Percentiles rank a stretch among this genome's conserved stretches.
Evolutionary conservation across 2,888 invertebrate species (phyloP).

Genomic region (Polydrusus tereticollis): DNA sequence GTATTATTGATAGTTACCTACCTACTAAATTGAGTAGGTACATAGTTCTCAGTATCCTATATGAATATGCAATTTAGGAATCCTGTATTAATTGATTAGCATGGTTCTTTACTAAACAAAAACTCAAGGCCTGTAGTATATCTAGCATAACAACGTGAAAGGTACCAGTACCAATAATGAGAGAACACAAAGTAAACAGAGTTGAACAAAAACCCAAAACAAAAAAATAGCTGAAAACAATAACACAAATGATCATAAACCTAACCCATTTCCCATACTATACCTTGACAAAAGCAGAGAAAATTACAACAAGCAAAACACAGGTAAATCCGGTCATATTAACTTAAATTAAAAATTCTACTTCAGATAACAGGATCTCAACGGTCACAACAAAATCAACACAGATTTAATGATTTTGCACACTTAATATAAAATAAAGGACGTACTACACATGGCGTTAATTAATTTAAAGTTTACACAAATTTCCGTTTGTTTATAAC

Average conservation of each 20-base stretch:
- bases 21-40: too few species aligned
- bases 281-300: slow-evolving; percentile 51
- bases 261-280: slow-evolving; percentile 18
- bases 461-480: slow-evolving; percentile 7
- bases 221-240: background rate
- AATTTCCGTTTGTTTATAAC: slow-evolving; percentile 21
- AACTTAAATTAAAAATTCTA: slow-evolving; percentile 36
- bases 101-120: too few species aligned
- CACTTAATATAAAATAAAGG: slow-evolving; percentile 14
- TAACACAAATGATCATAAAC: background rate
- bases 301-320: slow-evolving; percentile 48
- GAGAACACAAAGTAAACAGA: slow-evolving; percentile 3
- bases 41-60: background rate
- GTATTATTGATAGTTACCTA: background rate
- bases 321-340: slow-evolving; percentile 47
- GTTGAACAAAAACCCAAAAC: background rate
- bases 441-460: slow-evolving; percentile 21
- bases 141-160: background rate
- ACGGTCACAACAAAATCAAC: slow-evolving; percentile 28
- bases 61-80: background rate
- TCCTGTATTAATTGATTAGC: background rate
- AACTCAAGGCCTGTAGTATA: background rate
- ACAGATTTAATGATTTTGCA: slow-evolving; percentile 19
- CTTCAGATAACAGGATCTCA: slow-evolving; percentile 23
- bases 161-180: background rate